Evolutionary conservation across 2,797 vertebrate species (phyloP).

Genomic region (Falco concolor): DNA sequence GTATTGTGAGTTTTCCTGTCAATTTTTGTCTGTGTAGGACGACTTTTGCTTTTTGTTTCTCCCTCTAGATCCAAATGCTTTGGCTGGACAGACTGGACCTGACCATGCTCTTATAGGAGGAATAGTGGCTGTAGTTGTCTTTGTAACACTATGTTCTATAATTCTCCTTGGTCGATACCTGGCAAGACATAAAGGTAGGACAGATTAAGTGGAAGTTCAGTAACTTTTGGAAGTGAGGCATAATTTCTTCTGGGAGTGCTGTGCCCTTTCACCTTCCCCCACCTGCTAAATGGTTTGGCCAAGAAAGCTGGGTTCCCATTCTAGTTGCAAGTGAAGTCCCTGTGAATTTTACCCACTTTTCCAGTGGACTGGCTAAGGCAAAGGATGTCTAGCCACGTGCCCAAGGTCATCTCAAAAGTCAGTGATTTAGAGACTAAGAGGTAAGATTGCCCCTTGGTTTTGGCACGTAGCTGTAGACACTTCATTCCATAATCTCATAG

Average conservation of each 20-base stretch:
- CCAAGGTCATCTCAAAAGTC: neutral
- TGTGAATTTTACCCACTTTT: conserved; percentile 15
- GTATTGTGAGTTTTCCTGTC: neutral
- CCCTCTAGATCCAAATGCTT: conserved; percentile 88
- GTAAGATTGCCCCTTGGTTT: neutral
- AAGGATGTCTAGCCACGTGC: neutral
- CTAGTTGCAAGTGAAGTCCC: neutral
- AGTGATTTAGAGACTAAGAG: neutral
- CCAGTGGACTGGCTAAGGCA: neutral
- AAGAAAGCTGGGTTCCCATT: neutral
- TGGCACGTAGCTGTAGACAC: neutral
- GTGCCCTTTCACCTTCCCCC: neutral
- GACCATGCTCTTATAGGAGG: conserved; percentile 97
- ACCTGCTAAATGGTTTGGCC: neutral
- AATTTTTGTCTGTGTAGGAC: neutral
- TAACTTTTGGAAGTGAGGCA: neutral
- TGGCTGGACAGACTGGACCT: conserved; percentile 86
- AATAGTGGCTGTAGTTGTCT: conserved; percentile 97
- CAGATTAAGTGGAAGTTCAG: neutral
- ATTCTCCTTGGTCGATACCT: conserved; percentile 96
- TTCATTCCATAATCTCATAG: neutral
- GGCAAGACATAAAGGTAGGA: conserved; percentile 99
- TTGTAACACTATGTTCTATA: conserved; percentile 97
- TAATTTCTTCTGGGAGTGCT: neutral
- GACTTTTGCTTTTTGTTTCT: conserved; percentile 22